Evolutionary conservation across 2,113 vertebrate species (phyloP), one percentile per base, ranked within the genome.

Genomic region (Dolichotis patagonum): DNA sequence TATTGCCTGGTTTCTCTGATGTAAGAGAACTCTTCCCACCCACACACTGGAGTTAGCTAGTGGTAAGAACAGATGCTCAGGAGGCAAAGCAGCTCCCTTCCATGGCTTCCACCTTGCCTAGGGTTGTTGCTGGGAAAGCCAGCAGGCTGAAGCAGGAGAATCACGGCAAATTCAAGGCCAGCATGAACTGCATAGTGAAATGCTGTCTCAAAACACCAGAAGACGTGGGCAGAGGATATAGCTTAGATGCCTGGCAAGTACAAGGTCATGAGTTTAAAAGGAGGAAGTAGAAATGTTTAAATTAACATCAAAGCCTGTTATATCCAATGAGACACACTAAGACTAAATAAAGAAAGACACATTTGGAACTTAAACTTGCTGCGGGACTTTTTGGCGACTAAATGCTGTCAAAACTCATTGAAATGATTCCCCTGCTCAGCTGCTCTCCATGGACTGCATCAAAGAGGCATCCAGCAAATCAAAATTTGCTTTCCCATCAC

Each of bases 321-420:
- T 0, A 32, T 41, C 56, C 65, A 46, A 32, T 0, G 11, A 54
- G 60, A 12, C 2, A 0, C 11, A 28, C 38, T 0, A 12, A 81
- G 49, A 52, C 32, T 20, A 77, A 77, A 35, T 0, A 81, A 60
- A 81, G 49, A 73, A 52, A 88, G 52, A 83, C 22, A 7, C 17
- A 24, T 49, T 13, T 38, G 35, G 1, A 52, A 60, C 10, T n/a
- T 56, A 14, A 62, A 67, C 30, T 13, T 9, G 35, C 38, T 78
- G 35, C 0, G 19, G 54, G 71, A 16, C 7, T 54, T 38, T 17
- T 46, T 32, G 17, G 22, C 69, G 56, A 84, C 24, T 26, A 41
- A 63, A 14, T 30, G 28, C 7, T 62, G 11, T 38, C 69, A 35
- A 49, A 73, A 60, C 49, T 20, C 67, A n/a, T 0, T 6, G 35